phyloP scores from a whole-genome alignment of 2,113 vertebrate genomes.

The Epinephelus cyanopodus region DNA sequence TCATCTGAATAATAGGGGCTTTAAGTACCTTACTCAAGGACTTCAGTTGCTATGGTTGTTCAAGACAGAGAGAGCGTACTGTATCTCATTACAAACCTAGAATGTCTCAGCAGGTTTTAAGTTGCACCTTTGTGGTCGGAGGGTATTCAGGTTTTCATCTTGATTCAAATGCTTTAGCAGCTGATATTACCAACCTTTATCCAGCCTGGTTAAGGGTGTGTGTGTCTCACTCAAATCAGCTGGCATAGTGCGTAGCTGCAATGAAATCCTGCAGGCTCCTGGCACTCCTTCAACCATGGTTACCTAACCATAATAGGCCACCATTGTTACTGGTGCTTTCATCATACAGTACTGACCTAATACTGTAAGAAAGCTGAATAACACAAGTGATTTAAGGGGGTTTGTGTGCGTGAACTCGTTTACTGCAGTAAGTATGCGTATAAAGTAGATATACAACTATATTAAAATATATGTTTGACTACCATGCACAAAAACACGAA shows the following conservation, averaged over 20 bases:
- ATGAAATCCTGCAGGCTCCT: constrained; percentile 37
- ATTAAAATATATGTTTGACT: not conserved
- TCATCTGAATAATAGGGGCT: constrained; percentile 48
- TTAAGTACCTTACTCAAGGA: constrained; percentile 47
- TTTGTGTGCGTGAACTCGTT: constrained; percentile 40
- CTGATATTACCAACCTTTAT: not conserved
- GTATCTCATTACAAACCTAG: constrained; percentile 21
- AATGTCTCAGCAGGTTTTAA: constrained; percentile 14
- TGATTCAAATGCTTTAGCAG: not conserved
- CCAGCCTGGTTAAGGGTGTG: not conserved
- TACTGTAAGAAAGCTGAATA: constrained; percentile 19
- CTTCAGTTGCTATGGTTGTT: constrained; percentile 57
- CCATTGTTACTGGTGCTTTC: constrained; percentile 49
- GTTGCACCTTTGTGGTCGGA: constrained; percentile 5
- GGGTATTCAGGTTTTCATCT: not conserved
- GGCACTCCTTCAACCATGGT: constrained; percentile 11
- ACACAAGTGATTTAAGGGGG: constrained; percentile 30
- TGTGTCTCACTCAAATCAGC: constrained; percentile 6
- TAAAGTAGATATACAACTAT: not conserved
- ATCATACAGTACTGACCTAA: constrained; percentile 37
- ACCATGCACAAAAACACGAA: no score
- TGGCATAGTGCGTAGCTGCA: not conserved
- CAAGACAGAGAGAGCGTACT: constrained; percentile 26
- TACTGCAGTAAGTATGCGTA: not conserved
- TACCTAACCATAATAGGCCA: constrained; percentile 41